These are phyloP conservation scores for Rhizomys pruinosus DNA, from an alignment of 2,113 vertebrate genomes.

Conservation along the genomic window DNA sequence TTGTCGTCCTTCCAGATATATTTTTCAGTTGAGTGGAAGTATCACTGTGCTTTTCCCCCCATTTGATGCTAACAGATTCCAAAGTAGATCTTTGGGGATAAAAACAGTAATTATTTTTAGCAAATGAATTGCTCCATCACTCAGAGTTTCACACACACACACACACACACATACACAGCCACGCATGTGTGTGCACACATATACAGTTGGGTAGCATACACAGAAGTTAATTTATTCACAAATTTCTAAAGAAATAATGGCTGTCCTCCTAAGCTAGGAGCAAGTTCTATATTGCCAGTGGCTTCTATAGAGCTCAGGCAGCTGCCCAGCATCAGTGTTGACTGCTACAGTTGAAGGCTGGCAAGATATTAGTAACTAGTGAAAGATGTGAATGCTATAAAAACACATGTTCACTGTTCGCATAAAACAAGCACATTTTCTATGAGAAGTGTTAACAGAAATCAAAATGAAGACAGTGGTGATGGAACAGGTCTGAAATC, in stretches of 20 bases:
- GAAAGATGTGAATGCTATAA: neutral
- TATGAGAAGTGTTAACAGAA: neutral
- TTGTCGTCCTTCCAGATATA: neutral
- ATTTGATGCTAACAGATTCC: neutral
- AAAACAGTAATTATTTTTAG: neutral
- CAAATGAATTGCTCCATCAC: neutral
- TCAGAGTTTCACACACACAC: neutral
- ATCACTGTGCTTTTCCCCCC: neutral
- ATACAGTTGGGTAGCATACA: neutral
- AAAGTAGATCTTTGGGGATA: neutral
- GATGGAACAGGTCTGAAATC: neutral
- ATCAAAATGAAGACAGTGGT: neutral
- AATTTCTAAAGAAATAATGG: neutral
- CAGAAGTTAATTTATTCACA: conserved; percentile 8
- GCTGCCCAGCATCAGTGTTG: neutral
- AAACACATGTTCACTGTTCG: neutral
- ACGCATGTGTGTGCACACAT: too few relatives aligned
- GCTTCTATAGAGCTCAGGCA: too few relatives aligned
- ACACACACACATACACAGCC: too few relatives aligned
- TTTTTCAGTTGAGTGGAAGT: neutral
- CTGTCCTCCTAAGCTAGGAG: neutral
- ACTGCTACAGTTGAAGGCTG: neutral
- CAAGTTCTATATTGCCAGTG: neutral
- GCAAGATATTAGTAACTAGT: neutral
- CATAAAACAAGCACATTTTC: neutral